Evolutionary conservation across 2,888 invertebrate genomes (phyloP).

Genomic region (Epinotia brunnichana): DNA sequence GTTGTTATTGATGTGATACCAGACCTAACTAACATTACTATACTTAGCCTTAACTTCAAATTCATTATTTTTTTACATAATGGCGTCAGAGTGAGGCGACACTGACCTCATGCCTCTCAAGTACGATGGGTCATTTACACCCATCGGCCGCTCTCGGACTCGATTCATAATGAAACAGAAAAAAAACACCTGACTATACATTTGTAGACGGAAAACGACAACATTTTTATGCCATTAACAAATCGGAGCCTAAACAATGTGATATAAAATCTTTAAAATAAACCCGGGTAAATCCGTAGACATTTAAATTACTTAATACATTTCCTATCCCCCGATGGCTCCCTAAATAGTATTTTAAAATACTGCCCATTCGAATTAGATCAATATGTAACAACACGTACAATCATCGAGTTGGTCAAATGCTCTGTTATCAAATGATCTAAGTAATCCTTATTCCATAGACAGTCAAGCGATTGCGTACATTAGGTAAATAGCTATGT

Average conservation of each 20-base stretch:
- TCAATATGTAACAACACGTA: no score
- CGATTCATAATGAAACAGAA: slow-evolving; percentile 42
- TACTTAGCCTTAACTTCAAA: slow-evolving; percentile 34
- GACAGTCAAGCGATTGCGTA: no score
- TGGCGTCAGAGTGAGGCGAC: slow-evolving; percentile 64
- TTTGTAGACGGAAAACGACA: slow-evolving; percentile 32
- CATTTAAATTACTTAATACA: no score
- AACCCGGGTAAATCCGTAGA: neutral
- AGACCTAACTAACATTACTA: slow-evolving; percentile 16
- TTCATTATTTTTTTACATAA: slow-evolving; percentile 63
- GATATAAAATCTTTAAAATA: neutral
- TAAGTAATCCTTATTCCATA: no score
- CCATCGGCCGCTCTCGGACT: slow-evolving; percentile 45
- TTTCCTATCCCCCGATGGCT: no score
- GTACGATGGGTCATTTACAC: slow-evolving; percentile 71
- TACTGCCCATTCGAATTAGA: no score
- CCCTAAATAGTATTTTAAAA: no score
- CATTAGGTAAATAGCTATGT: no score
- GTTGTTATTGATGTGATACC: slow-evolving; percentile 21
- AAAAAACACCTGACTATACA: slow-evolving; percentile 28
- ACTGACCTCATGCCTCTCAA: slow-evolving; percentile 75
- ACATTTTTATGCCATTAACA: slow-evolving; percentile 28
- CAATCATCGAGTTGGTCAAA: no score
- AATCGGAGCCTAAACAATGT: slow-evolving; percentile 13
- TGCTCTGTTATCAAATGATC: no score